phyloP scores from a whole-genome alignment of 2,797 vertebrate species.

The Channallabes apus region DNA sequence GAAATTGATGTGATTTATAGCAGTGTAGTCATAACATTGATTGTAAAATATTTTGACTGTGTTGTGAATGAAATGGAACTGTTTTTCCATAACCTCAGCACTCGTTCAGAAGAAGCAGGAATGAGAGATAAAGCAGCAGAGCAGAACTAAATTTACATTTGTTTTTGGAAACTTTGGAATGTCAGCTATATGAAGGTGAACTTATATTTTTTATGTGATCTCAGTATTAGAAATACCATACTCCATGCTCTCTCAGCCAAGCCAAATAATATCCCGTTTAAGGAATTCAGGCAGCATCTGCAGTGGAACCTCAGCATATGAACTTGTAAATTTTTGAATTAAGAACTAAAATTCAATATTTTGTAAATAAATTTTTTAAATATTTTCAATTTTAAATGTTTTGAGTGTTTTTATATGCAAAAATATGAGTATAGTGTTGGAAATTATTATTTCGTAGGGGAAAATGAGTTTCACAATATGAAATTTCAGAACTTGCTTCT shows the following conservation, averaged over 20 bases:
- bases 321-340: too few relatives aligned
- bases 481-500: too few relatives aligned
- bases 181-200: background rate
- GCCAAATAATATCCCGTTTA: background rate
- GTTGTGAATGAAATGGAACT: background rate
- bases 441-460: too few relatives aligned
- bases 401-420: too few relatives aligned
- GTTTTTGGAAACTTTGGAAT: background rate
- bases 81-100: background rate
- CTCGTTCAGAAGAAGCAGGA: background rate
- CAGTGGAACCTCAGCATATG: too few relatives aligned
- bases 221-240: background rate
- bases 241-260: background rate
- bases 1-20: conserved; percentile 5
- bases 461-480: too few relatives aligned
- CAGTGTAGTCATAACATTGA: background rate
- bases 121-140: background rate
- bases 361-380: too few relatives aligned
- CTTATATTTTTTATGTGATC: background rate
- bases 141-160: background rate
- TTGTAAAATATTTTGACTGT: background rate
- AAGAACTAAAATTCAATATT: too few relatives aligned
- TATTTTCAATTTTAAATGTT: too few relatives aligned
- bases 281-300: background rate
- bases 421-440: too few relatives aligned